phyloP scores from a whole-genome alignment of 2,797 vertebrate species.

The Fratercula arctica region DNA sequence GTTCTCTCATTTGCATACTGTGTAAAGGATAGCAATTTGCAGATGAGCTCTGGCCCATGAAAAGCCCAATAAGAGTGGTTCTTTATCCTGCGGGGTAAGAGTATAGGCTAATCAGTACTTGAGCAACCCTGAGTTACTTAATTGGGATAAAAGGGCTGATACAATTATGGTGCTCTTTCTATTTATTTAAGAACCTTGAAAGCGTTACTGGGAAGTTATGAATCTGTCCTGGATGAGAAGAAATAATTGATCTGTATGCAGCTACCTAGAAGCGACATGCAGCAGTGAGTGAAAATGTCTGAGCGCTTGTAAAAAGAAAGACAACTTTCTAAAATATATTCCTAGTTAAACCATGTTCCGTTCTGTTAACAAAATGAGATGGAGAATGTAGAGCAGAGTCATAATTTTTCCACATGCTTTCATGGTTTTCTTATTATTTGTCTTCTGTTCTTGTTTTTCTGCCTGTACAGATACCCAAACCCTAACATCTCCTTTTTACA shows the following conservation, averaged over 20 bases:
- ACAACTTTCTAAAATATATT: neutral
- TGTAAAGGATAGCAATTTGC: constrained; percentile 28
- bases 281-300: neutral
- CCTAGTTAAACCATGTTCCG: neutral
- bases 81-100: neutral
- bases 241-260: neutral
- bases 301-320: neutral
- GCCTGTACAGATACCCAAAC: neutral
- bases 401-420: neutral
- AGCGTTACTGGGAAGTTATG: neutral
- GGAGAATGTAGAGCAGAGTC: neutral
- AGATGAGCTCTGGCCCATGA: constrained; percentile 9
- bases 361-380: neutral
- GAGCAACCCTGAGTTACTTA: neutral
- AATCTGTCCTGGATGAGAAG: neutral
- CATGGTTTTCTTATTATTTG: neutral
- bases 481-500: neutral
- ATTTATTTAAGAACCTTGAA: constrained; percentile 17
- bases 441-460: constrained; percentile 24
- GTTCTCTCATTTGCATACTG: constrained; percentile 1
- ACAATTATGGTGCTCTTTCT: neutral
- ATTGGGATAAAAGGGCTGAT: constrained; percentile 6
- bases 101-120: constrained; percentile 18
- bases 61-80: neutral
- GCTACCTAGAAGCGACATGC: neutral